Percentiles rank a stretch among this genome's conserved stretches.
phyloP scores from a whole-genome alignment of 2,888 invertebrate species.

The Acrocyrtus sp. region DNA sequence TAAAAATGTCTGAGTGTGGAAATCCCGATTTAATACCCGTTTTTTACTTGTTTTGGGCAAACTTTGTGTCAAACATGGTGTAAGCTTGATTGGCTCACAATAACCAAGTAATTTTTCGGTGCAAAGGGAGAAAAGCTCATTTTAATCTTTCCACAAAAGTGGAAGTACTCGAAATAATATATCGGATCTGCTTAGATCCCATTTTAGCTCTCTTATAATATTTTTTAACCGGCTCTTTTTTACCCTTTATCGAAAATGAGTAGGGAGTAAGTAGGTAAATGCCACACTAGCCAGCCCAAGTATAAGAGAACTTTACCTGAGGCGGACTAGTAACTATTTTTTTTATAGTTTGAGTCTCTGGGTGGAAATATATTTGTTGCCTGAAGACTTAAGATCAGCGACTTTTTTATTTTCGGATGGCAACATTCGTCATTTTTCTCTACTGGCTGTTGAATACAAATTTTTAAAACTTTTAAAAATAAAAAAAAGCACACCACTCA shows the following conservation, averaged over 20 bases:
- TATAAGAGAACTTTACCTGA: neutral
- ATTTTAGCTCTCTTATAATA: too few relatives aligned
- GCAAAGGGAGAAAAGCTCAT: neutral
- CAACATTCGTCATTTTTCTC: neutral
- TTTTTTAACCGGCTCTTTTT: too few relatives aligned
- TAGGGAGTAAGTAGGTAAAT: too few relatives aligned
- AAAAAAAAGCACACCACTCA: too few relatives aligned
- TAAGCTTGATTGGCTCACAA: slow-evolving; percentile 16
- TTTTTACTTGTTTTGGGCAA: slow-evolving; percentile 51
- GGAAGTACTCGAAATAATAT: slow-evolving; percentile 1
- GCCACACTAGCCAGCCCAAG: too few relatives aligned
- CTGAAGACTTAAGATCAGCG: too few relatives aligned
- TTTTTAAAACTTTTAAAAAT: too few relatives aligned
- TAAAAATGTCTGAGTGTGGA: neutral
- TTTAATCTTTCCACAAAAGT: slow-evolving; percentile 29
- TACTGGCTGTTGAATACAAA: too few relatives aligned
- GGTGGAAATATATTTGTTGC: too few relatives aligned
- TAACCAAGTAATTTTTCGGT: neutral
- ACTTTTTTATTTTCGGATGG: too few relatives aligned
- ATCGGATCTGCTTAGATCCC: slow-evolving; percentile 1
- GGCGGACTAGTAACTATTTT: neutral
- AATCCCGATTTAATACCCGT: slow-evolving; percentile 14
- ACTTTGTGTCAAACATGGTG: slow-evolving; percentile 48
- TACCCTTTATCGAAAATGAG: too few relatives aligned
- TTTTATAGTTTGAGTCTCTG: too few relatives aligned